Evolutionary conservation across 1,140 invertebrate genomes (phyloP).

Genomic region (Caerostris extrusa): DNA sequence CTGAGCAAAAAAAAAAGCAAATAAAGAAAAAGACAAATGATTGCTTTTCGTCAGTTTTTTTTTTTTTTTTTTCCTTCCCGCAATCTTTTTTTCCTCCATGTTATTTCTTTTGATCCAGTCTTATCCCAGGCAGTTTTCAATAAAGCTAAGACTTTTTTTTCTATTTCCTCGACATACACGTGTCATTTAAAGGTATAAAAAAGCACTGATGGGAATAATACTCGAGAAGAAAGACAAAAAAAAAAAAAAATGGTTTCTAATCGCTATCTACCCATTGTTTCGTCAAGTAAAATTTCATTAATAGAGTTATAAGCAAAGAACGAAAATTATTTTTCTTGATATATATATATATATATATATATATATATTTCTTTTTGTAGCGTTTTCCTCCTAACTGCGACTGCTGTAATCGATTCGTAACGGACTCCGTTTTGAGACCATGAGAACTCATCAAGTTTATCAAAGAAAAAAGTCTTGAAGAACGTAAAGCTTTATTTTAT

Average conservation of each 20-base stretch:
- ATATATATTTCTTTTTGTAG: background rate
- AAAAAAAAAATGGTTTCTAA: slow-evolving; percentile 45
- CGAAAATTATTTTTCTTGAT: slow-evolving; percentile 26
- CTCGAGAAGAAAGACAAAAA: background rate
- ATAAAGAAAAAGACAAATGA: background rate
- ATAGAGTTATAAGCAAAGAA: slow-evolving; percentile 47
- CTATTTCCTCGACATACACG: slow-evolving; percentile 37
- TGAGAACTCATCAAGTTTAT: slow-evolving; percentile 37
- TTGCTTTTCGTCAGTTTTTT: slow-evolving; percentile 38
- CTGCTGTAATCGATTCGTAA: slow-evolving; percentile 39
- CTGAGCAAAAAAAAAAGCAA: slow-evolving; percentile 5
- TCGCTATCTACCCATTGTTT: slow-evolving; percentile 66
- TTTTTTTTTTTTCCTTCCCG: slow-evolving; percentile 43
- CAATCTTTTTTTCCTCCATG: too few relatives aligned
- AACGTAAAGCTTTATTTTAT: too few relatives aligned
- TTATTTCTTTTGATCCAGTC: slow-evolving; percentile 49
- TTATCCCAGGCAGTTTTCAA: slow-evolving; percentile 63
- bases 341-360: too few relatives aligned
- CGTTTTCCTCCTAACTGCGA: background rate
- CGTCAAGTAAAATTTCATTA: slow-evolving; percentile 69
- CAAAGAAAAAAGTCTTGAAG: background rate
- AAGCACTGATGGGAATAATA: slow-evolving; percentile 8
- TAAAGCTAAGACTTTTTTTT: slow-evolving; percentile 59
- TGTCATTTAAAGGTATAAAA: slow-evolving; percentile 54
- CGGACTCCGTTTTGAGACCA: slow-evolving; percentile 16